Conservation (phyloP, 2,113 vertebrate genomes). For the Empidonax traillii region DNA sequence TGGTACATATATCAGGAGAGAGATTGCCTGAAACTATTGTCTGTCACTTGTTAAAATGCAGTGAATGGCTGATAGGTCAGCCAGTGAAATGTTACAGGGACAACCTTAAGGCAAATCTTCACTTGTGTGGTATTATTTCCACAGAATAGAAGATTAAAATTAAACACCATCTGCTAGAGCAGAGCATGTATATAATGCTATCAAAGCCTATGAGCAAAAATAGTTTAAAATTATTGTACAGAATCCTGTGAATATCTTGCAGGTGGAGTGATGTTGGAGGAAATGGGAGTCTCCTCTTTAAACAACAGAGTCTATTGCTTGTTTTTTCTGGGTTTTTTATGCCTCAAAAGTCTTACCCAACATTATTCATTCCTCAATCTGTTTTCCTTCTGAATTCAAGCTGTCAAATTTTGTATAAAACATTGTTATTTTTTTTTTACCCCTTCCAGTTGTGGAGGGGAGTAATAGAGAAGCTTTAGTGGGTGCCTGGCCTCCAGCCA, state of each 20-base stretch:
- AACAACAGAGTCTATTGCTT: not conserved
- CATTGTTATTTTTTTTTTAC: not conserved
- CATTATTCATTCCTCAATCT: not conserved
- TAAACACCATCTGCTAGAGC: not conserved
- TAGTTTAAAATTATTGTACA: not conserved
- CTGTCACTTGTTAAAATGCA: slow-evolving; percentile 2
- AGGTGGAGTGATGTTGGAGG: not conserved
- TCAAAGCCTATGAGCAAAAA: not conserved
- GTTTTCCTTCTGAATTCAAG: not conserved
- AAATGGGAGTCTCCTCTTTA: not conserved
- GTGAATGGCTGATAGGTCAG: slow-evolving; percentile 23
- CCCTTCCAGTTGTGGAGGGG: not conserved
- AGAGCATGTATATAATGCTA: not conserved
- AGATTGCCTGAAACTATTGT: not conserved
- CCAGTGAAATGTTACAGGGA: not conserved
- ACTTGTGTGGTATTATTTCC: not conserved
- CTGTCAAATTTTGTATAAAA: not conserved
- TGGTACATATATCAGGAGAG: not conserved
- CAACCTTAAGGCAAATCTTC: not conserved
- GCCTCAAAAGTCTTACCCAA: not conserved
- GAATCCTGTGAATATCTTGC: not conserved
- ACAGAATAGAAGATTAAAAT: not conserved
- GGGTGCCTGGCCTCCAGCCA: not conserved
- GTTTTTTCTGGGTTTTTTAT: not conserved
- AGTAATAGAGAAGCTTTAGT: not conserved